These are phyloP conservation scores for Asarcornis scutulata DNA, from an alignment of 2,113 vertebrate species.

Conservation along the genomic window DNA sequence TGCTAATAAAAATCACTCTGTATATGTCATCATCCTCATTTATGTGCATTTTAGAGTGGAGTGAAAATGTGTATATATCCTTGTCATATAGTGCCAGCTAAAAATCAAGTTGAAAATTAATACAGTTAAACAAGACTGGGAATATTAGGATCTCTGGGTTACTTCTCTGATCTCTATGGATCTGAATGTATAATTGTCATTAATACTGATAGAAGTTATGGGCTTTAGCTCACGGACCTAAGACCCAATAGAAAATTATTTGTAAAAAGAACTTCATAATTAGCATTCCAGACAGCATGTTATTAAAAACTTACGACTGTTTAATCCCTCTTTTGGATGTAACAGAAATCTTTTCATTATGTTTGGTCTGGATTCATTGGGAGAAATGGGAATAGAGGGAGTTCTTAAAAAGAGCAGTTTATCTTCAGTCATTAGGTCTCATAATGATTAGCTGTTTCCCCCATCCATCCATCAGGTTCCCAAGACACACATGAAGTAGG, in stretches of 20 bases:
- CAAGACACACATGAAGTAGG: background rate
- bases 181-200: conserved; percentile 20
- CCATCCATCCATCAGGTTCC: background rate
- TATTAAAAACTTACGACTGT: background rate
- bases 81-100: background rate
- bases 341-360: background rate
- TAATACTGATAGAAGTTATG: conserved; percentile 10
- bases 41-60: background rate
- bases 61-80: background rate
- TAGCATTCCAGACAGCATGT: background rate
- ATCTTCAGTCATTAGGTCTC: background rate
- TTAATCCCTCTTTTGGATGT: background rate
- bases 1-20: background rate
- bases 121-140: background rate
- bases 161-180: background rate
- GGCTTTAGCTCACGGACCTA: conserved; percentile 6
- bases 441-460: background rate
- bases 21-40: background rate
- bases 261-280: background rate
- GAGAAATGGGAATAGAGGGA: background rate
- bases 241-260: conserved; percentile 13
- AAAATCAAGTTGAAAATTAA: conserved; percentile 10
- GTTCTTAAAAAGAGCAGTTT: background rate
- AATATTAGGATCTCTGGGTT: background rate
- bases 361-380: background rate